phyloP scores from a whole-genome alignment of 2,797 vertebrate species.

The Enteromius afrohamiltoni region DNA sequence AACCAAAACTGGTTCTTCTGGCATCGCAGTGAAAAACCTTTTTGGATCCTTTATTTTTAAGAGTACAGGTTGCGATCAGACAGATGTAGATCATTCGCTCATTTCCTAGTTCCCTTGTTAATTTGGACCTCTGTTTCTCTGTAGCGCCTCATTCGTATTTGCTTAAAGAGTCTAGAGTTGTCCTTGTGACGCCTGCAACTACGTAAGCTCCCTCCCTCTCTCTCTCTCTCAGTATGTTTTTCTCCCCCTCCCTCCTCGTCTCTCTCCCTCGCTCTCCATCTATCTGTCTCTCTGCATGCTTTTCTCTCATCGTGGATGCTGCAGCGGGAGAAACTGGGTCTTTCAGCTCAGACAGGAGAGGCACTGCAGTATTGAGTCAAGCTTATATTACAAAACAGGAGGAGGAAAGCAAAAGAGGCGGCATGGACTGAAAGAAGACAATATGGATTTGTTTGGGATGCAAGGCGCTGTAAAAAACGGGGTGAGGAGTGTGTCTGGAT shows the following conservation, averaged over 20 bases:
- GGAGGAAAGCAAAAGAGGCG: constrained; percentile 42
- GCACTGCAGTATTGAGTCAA: constrained; percentile 32
- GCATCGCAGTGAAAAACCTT: not conserved
- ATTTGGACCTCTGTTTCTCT: not conserved
- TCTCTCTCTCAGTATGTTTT: not conserved
- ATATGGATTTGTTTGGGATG: constrained; percentile 54
- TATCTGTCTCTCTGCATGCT: constrained; percentile 44
- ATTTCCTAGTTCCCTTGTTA: not conserved
- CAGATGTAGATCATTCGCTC: not conserved
- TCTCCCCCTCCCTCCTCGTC: constrained; percentile 32
- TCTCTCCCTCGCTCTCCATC: constrained; percentile 20
- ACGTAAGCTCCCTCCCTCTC: constrained; percentile 46
- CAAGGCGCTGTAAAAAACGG: constrained; percentile 33
- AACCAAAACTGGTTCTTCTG: not conserved
- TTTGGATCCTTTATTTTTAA: not conserved
- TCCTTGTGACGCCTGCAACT: constrained; percentile 48
- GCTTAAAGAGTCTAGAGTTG: constrained; percentile 49
- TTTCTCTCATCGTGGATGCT: constrained; percentile 59
- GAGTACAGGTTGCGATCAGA: not conserved
- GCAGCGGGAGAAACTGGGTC: constrained; percentile 61
- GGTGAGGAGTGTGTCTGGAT: constrained; percentile 30
- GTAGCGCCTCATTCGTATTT: constrained; percentile 22
- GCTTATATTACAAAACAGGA: constrained; percentile 62
- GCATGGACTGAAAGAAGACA: constrained; percentile 51
- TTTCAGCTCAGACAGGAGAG: constrained; percentile 55